Evolutionary conservation across 2,113 vertebrate species (phyloP), one percentile per base, ranked within the genome.

Genomic region (Junco hyemalis): DNA sequence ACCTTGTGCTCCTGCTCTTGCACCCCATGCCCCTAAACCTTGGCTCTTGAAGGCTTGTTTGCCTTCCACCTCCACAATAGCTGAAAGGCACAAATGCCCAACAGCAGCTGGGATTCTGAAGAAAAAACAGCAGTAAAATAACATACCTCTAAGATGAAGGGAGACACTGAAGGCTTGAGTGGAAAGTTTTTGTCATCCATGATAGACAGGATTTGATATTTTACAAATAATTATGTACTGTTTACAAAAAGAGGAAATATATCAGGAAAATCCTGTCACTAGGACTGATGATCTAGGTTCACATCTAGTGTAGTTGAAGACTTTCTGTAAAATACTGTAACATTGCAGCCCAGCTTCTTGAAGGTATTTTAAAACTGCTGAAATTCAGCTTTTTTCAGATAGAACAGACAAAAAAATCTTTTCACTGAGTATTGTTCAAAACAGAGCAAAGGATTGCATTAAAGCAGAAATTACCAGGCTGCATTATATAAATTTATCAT

Each of bases 71-170:
- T 91, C 59, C 6, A 2, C 91, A 97, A 97, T 96, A 98, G 96
- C 97, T 98, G 96, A 98, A 85, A 88, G 23, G 86, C 88, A 96
- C 91, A 97, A 98, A 96, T 97, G 89, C 91, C 96, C 94, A 94
- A 50, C 40, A 97, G 93, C 60, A 90, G 94, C 93, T 96, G 93
- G 92, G 86, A 95, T 96, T 97, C 92, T 93, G 94, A 71, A 96
- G 90, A 74, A 97, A 96, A 97, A 95, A 48, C 86, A 92, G 80
- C 45, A 84, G 51, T 84, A 85, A 95, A 96, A 86, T 79, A 93
- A 69, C 70, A 53, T 81, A 68, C 86, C 77, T 95, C 54, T 70
- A 91, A 93, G 78, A 88, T 56, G 38, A 91, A 78, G 90, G 84
- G 86, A 95, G 71, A 53, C 25, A 25, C 77, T 95, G 90, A 95